phyloP scores from a whole-genome alignment of 35 echinoderm and acorn worm genomes.

The Acanthaster planci region DNA sequence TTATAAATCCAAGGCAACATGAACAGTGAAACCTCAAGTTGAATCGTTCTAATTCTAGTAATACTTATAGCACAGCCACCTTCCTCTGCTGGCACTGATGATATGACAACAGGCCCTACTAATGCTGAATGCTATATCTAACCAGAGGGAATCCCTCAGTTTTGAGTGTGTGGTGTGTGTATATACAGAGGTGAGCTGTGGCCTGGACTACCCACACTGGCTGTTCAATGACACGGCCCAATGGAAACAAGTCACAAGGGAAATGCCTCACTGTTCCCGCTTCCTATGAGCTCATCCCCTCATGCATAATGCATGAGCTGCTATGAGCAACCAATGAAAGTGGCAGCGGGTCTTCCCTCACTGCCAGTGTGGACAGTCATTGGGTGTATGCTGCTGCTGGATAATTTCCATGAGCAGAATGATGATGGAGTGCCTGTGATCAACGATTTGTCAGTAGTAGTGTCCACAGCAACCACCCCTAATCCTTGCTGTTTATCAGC shows the following conservation, averaged over 20 bases:
- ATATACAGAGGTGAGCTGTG: background rate
- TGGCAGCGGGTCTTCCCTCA: slow-evolving; percentile 7
- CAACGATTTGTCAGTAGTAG: slow-evolving; percentile 9
- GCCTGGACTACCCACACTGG: background rate
- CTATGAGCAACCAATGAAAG: background rate
- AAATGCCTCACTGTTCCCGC: slow-evolving; percentile 25
- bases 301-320: slow-evolving; percentile 1
- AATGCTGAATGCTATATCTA: background rate
- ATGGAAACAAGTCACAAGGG: slow-evolving; percentile 28
- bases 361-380: background rate
- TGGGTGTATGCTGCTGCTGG: background rate
- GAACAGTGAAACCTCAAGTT: too few relatives aligned
- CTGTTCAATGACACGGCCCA: slow-evolving; percentile 28
- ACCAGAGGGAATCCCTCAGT: background rate
- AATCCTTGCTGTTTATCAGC: too few relatives aligned
- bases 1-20: too few relatives aligned
- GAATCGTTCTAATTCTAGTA: too few relatives aligned
- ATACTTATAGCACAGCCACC: background rate
- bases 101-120: slow-evolving; percentile 1
- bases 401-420: background rate
- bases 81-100: background rate
- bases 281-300: slow-evolving; percentile 23
- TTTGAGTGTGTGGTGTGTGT: background rate
- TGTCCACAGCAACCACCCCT: too few relatives aligned
- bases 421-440: background rate